Evolutionary conservation across 2,113 vertebrate species (phyloP), one percentile per base, ranked within the genome.

Genomic region (Eulemur rufifrons): DNA sequence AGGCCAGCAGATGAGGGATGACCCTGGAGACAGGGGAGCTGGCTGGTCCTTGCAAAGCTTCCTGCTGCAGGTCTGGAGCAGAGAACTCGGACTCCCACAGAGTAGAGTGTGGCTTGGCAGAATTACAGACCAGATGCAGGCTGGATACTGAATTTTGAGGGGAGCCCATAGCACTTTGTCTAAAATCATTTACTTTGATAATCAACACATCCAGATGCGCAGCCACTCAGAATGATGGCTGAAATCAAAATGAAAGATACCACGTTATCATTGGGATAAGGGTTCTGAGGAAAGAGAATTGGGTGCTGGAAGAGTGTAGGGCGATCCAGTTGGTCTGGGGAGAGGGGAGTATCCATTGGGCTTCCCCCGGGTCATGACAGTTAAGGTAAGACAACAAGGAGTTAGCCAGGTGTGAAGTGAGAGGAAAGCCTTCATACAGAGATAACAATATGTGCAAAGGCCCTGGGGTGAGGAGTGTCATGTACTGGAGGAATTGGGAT

Each of bases 161-260:
- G 64, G 64, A 13, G 63, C n/a, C 29, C n/a, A 6, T 4, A 80
- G 63, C 54, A 68, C 77, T 91, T 73, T 5, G 29, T n/a, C 52
- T 89, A 89, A 89, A 71, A 63, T 69, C 64, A 64, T 68, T 91
- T 94, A 81, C 47, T 84, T 63, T 39, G 45, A 89, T n/a, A 42
- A 74, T 39, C 77, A 76, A n/a, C 47, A 68, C 42, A 61, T 63
- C 82, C 86, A 74, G 50, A 74, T 47, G n/a, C 47, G 50, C 47
- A 52, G 12, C 50, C 47, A 39, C 86, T 52, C 64, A 61, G 56
- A 77, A 61, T 37, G 21, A 52, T 5, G 69, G 59, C 45, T 76
- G 27, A 95, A 88, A 69, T 76, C n/a, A 85, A 91, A 88, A 91
- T 56, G 34, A 37, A 52, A 84, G 54, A 66, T 2, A 59, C 68